phyloP scores from a whole-genome alignment of 2,797 vertebrate genomes.

The Poeciliopsis paucimaculata region DNA sequence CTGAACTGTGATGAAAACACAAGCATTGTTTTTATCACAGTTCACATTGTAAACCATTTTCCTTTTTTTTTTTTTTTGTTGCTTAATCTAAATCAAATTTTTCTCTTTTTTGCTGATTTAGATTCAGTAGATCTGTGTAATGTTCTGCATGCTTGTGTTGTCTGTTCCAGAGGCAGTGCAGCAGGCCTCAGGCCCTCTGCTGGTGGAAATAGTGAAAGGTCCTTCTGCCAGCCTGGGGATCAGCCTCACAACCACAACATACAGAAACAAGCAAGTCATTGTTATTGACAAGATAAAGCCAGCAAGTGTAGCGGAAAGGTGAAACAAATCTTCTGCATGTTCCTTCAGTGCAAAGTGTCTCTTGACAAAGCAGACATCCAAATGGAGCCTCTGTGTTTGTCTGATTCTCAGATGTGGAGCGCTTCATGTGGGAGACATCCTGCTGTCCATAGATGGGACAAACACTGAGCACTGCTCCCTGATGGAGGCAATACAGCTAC shows the following conservation, averaged over 20 bases:
- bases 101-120: background rate
- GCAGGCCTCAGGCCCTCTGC: constrained; percentile 89
- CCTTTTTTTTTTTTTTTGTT: background rate
- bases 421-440: constrained; percentile 88
- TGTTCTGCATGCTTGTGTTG: constrained; percentile 33
- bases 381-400: background rate
- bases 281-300: constrained; percentile 95
- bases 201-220: constrained; percentile 92
- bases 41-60: background rate
- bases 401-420: constrained; percentile 87
- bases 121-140: background rate
- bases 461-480: constrained; percentile 93
- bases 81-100: background rate
- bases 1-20: too few species aligned
- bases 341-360: constrained; percentile 3
- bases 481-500: constrained; percentile 93
- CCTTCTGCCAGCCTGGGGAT: constrained; percentile 90
- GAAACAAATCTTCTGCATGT: constrained; percentile 3
- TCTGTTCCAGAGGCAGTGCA: constrained; percentile 87
- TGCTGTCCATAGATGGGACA: constrained; percentile 95
- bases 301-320: constrained; percentile 96
- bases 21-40: background rate
- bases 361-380: background rate
- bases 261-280: constrained; percentile 92
- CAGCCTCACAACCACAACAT: constrained; percentile 84